phyloP scores from a whole-genome alignment of 30 jellyfish, hydroid and myxozoan species.

The Aurelia sp. region DNA sequence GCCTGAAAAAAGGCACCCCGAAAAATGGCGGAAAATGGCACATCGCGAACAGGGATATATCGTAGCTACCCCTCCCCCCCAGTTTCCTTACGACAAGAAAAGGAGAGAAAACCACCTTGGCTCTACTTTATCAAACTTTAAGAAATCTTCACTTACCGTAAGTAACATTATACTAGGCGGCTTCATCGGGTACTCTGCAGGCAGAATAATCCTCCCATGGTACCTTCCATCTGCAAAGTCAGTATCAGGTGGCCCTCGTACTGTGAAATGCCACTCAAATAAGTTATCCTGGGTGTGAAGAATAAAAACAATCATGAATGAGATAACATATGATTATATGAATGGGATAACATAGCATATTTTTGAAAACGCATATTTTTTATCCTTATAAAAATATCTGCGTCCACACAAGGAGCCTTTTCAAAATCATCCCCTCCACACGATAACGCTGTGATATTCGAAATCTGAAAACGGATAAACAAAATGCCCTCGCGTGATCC shows the following conservation, averaged over 20 bases:
- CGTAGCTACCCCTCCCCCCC: too few relatives aligned
- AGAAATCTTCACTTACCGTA: slow-evolving; percentile 72
- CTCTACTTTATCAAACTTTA: background rate
- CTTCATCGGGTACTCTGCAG: slow-evolving; percentile 99
- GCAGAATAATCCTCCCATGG: slow-evolving; percentile 95
- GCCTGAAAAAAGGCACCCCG: too few relatives aligned
- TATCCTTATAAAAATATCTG: too few relatives aligned
- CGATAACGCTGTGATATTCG: too few relatives aligned
- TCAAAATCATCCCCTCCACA: too few relatives aligned
- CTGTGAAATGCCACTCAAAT: slow-evolving; percentile 99
- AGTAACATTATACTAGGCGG: slow-evolving; percentile 97
- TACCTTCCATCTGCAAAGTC: slow-evolving; percentile 97
- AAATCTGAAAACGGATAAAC: too few relatives aligned
- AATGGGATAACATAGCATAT: too few relatives aligned
- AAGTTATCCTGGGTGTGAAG: slow-evolving; percentile 79
- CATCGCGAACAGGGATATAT: too few relatives aligned
- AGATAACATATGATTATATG: background rate
- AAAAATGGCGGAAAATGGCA: too few relatives aligned
- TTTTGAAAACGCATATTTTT: too few relatives aligned
- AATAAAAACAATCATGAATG: background rate
- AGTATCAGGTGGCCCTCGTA: slow-evolving; percentile 98
- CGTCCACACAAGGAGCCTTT: too few relatives aligned
- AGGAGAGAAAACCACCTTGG: background rate
- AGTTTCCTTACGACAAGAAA: background rate
- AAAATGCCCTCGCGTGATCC: too few relatives aligned